phyloP scores from a whole-genome alignment of 2,888 invertebrate genomes.

The Pristionchus maxplancki region DNA sequence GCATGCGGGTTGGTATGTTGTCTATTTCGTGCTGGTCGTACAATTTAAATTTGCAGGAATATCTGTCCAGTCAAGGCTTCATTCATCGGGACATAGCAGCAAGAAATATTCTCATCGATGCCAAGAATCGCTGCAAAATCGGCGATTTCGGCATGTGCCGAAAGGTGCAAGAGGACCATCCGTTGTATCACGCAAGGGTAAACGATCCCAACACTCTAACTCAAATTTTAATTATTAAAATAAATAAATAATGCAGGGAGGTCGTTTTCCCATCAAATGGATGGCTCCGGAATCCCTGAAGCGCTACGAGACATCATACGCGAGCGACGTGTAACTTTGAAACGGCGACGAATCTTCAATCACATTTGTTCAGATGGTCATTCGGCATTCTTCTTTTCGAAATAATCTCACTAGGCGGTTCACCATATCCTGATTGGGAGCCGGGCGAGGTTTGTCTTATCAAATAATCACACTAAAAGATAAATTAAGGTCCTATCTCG shows the following conservation, averaged over 20 bases:
- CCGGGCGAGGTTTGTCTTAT: background rate
- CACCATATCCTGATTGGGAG: conserved; percentile 28
- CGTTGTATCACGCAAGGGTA: background rate
- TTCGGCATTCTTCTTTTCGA: conserved; percentile 36
- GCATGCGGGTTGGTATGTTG: background rate
- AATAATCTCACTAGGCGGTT: conserved; percentile 12
- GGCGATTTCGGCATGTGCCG: conserved; percentile 37
- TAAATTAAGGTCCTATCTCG: background rate
- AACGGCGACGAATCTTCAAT: background rate
- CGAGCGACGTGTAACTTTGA: background rate
- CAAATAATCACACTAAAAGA: background rate
- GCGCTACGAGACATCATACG: background rate
- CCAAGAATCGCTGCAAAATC: background rate
- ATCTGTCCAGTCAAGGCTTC: background rate
- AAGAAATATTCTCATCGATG: background rate
- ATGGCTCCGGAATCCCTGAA: conserved; percentile 24
- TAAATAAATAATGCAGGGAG: conserved; percentile 27
- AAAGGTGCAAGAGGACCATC: background rate
- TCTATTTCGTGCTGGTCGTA: background rate
- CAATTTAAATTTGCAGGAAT: background rate
- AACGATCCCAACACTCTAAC: background rate
- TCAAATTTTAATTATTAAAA: background rate
- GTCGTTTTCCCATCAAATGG: conserved; percentile 21
- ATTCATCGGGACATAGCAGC: conserved; percentile 14
- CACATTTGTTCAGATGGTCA: background rate